Base-by-base conservation (phyloP, 2,888 invertebrate species). In the Steinernema scapterisci region DNA sequence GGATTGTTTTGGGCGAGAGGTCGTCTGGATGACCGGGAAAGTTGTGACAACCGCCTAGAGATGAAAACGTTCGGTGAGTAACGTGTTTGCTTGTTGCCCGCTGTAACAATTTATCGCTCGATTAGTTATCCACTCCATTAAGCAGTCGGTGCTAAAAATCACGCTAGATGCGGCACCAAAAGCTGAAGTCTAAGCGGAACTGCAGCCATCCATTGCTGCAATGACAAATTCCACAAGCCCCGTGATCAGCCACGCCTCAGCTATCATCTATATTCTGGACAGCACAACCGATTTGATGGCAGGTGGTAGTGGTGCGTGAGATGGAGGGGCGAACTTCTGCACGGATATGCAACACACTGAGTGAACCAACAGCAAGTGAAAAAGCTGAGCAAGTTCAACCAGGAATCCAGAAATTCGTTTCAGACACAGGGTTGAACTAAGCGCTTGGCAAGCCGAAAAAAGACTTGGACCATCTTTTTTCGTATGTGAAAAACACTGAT, bases 101-200 rank as follows among this genome's bases (percentile, higher is more conserved):
- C 25, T 63, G 31, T 63, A 63, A 63, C 63, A 25, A 63, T 63
- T 63, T 63, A 63, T 63, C 63, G 63, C 63, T 63, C 63, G 31
- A 31, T 31, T 63, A 31, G 31, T 31, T 63, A 63, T 31, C 63
- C 63, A 27, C 25, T 63, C 63, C 63, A 63, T 63, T 63, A 63
- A 63, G 31, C 31, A 63, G 31, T 16, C 63, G 63, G 63, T 63
- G 63, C 31, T 27, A 63, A 63, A 63, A 63, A 63, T 63, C 63
- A 63, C 63, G 38, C 63, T 63, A 11, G 16, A 19, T 16, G 31
- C 63, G 63, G 25, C 27, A 63, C 27, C 31, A 63, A 38, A 31
- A 6, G 63, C 63, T 31, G n/a, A 7, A 9, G 16, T 6, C 63
- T 23, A 52, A 38, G 38, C 38, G 38, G 7, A 21, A 52, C 23